phyloP scores from a whole-genome alignment of 1,140 invertebrate genomes.

The Sarcophaga bullata region DNA sequence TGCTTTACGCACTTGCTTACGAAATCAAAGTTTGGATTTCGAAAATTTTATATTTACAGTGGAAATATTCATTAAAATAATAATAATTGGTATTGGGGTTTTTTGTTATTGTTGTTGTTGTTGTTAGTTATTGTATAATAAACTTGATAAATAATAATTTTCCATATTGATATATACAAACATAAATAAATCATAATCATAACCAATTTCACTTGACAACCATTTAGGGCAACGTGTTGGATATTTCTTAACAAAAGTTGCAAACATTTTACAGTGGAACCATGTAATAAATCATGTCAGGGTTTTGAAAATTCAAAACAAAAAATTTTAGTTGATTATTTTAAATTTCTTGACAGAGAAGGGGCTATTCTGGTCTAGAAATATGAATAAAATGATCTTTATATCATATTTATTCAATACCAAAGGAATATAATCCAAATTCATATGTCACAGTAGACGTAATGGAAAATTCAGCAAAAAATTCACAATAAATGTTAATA shows the following conservation, averaged over 20 bases:
- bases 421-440: too few species aligned
- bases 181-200: conserved; percentile 22
- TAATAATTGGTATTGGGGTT: not conserved
- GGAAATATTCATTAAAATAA: not conserved
- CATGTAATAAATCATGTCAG: not conserved
- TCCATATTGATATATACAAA: not conserved
- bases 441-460: too few species aligned
- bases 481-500: too few species aligned
- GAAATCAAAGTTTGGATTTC: conserved; percentile 28
- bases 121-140: conserved; percentile 18
- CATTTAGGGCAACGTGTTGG: not conserved
- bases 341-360: too few species aligned
- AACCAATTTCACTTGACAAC: conserved; percentile 20
- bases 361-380: too few species aligned
- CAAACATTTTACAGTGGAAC: not conserved
- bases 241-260: conserved; percentile 15
- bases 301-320: too few species aligned
- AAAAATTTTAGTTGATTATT: too few species aligned
- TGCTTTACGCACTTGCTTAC: not conserved
- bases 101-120: not conserved
- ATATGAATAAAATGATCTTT: too few species aligned
- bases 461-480: too few species aligned
- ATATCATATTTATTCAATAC: too few species aligned
- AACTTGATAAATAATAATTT: not conserved
- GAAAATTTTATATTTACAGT: not conserved